Conservation (phyloP, 2,797 vertebrate species). For the Alfaro cultratus region DNA sequence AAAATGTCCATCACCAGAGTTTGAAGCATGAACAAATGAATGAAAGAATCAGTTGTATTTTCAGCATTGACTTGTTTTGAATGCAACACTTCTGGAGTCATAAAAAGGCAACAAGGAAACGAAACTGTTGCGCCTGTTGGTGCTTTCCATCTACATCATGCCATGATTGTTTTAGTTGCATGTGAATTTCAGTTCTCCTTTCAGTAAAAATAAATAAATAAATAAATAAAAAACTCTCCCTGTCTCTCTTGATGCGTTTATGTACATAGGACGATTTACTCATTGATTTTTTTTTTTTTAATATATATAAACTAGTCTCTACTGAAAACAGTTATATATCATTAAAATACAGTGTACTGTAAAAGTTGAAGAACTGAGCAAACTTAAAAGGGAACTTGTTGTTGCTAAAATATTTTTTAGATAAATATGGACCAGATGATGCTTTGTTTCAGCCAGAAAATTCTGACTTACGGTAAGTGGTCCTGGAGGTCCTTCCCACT, state of each 20-base stretch:
- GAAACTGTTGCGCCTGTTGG: background rate
- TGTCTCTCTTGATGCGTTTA: background rate
- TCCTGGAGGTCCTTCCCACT: slow-evolving; percentile 41
- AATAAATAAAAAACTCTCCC: background rate
- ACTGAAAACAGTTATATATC: background rate
- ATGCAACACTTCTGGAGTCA: background rate
- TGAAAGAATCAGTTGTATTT: background rate
- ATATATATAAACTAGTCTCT: background rate
- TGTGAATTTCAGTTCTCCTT: background rate
- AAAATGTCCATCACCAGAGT: background rate
- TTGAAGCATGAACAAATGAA: background rate
- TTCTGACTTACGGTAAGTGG: slow-evolving; percentile 42
- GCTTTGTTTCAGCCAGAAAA: background rate
- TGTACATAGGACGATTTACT: background rate
- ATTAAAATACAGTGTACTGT: background rate
- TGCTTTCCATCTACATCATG: too few species aligned
- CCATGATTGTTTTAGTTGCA: background rate
- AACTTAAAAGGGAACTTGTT: background rate
- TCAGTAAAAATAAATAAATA: too few species aligned
- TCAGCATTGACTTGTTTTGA: background rate
- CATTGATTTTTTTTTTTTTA: background rate
- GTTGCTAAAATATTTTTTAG: background rate
- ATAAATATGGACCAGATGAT: background rate
- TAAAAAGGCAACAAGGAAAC: background rate
- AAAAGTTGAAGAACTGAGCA: background rate